Percentiles rank a stretch among this genome's conserved stretches.
These are phyloP conservation scores for Megaleporinus macrocephalus DNA, from an alignment of 2,113 vertebrate species.

Conservation along the genomic window DNA sequence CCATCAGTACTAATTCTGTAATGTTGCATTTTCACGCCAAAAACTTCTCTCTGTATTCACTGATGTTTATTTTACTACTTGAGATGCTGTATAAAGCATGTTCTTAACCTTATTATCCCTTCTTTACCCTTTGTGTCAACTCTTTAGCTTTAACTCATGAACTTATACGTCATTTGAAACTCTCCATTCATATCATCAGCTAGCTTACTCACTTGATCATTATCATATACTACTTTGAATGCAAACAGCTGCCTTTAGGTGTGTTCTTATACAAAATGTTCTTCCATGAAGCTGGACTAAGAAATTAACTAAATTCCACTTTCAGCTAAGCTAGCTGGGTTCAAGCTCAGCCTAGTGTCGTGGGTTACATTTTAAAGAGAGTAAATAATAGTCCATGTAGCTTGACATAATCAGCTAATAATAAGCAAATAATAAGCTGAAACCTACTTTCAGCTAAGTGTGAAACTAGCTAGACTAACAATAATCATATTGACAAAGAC, in stretches of 20 bases:
- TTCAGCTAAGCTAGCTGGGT: neutral
- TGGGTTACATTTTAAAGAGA: too few relatives aligned
- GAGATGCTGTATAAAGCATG: conserved; percentile 35
- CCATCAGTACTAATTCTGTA: conserved; percentile 42
- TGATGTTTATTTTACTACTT: conserved; percentile 1
- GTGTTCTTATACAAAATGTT: neutral
- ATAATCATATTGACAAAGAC: neutral
- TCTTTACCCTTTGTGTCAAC: neutral
- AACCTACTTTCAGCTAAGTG: neutral
- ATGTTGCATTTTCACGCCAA: conserved; percentile 18
- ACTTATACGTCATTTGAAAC: conserved; percentile 16
- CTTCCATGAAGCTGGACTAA: neutral
- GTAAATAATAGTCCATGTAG: too few relatives aligned
- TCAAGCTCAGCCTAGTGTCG: too few relatives aligned
- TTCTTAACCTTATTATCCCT: conserved; percentile 9
- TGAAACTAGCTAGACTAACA: neutral
- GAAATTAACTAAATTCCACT: neutral
- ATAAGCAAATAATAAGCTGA: too few relatives aligned
- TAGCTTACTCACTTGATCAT: neutral
- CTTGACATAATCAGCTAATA: too few relatives aligned
- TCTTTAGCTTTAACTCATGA: neutral
- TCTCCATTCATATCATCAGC: neutral
- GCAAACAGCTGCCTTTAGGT: neutral
- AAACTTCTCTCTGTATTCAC: neutral
- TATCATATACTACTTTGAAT: neutral